Base-by-base conservation (phyloP, 2,888 invertebrate species). In the Marasmarcha lunaedactyla region DNA sequence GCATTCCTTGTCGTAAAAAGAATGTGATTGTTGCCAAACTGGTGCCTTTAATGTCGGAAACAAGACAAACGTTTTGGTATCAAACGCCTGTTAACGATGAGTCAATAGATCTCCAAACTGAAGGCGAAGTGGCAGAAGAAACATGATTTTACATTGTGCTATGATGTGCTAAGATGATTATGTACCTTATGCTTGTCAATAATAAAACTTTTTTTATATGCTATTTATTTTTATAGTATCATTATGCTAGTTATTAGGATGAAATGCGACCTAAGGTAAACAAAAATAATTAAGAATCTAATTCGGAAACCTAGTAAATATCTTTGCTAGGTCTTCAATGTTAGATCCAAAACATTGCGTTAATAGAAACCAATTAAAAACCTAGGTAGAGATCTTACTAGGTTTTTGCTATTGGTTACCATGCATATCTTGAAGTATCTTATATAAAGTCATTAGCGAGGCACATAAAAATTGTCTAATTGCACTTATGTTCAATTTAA, bases 1-100 rank as follows among this genome's bases (percentile, higher is more conserved):
- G 37, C 26, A 42, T 42, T 35, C 41, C 41, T 38, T 15, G 15
- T 36, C 35, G 25, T 15, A 42, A 42, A 37, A 42, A 38, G 36
- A 38, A 38, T 11, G 37, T 35, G 33, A 42, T 42, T 40, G 40
- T 42, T 37, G 35, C 30, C 30, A 30, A 42, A 33, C 33, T 42
- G 14, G 38, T 42, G 35, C 41, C 38, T 20, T 33, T 42, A 33
- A 42, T 42, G 41, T 38, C 41, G 25, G 41, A 38, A 33, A 36
- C 41, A 38, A 38, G 41, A 14, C 36, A 25, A 9, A 35, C 25
- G 14, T 42, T 42, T 42, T 42, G 38, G 41, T 12, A 38, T 36
- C 33, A 36, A 38, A 33, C 38, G 33, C 41, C 41, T 14, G 38
- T 42, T 13, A 42, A 42, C 25, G 36, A 42, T 35, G 38, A 38